phyloP scores from a whole-genome alignment of 2,888 invertebrate genomes.

The Tupiocoris notatus region DNA sequence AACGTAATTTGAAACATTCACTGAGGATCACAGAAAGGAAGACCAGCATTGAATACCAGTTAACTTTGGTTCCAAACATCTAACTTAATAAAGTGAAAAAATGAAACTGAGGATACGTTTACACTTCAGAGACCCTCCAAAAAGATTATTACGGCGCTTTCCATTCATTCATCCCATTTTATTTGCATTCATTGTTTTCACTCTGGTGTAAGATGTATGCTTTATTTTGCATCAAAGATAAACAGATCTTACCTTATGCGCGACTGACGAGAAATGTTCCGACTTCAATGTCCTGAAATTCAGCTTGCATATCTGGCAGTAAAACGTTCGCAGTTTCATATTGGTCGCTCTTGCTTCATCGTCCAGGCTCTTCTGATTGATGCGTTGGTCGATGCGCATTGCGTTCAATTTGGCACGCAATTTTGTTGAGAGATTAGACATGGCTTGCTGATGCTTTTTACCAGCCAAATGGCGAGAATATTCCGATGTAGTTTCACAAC shows the following conservation, averaged over 20 bases:
- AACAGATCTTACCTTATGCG: constrained; percentile 60
- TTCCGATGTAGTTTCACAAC: constrained; percentile 71
- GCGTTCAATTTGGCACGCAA: constrained; percentile 72
- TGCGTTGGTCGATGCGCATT: constrained; percentile 77
- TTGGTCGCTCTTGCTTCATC: constrained; percentile 60
- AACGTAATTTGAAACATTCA: too few relatives aligned
- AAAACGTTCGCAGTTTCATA: constrained; percentile 64
- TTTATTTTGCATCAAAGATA: too few relatives aligned
- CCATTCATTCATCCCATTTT: too few relatives aligned
- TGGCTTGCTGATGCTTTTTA: constrained; percentile 68
- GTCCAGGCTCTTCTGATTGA: constrained; percentile 76
- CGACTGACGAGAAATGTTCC: constrained; percentile 74
- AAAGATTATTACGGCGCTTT: too few relatives aligned
- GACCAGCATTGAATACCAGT: too few relatives aligned
- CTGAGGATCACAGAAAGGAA: too few relatives aligned
- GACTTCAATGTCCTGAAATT: constrained; percentile 73
- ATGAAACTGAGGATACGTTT: too few relatives aligned
- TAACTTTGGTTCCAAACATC: too few relatives aligned
- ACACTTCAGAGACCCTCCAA: too few relatives aligned
- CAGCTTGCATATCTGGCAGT: constrained; percentile 72
- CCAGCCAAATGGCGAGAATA: constrained; percentile 73
- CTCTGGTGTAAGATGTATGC: too few relatives aligned
- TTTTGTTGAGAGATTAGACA: constrained; percentile 71
- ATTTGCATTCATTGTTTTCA: too few relatives aligned
- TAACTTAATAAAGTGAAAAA: too few relatives aligned